phyloP scores from a whole-genome alignment of 2,888 invertebrate species.

The Oxytorus armatus region DNA sequence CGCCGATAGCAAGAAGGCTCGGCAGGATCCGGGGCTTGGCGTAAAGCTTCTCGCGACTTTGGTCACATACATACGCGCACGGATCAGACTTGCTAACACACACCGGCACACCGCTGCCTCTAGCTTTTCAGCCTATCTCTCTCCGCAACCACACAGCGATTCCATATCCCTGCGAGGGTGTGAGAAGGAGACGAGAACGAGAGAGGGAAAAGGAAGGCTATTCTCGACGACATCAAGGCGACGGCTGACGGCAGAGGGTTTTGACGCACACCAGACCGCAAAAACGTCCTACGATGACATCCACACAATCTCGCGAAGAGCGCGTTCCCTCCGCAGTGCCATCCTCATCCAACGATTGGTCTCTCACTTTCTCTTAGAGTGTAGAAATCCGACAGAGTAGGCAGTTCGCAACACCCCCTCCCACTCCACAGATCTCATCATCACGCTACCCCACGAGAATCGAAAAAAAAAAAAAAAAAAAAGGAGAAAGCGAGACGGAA shows the following conservation, averaged over 20 bases:
- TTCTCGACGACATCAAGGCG: constrained; percentile 28
- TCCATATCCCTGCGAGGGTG: constrained; percentile 23
- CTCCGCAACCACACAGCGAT: constrained; percentile 25
- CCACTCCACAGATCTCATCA: constrained; percentile 77
- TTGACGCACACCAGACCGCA: constrained; percentile 67
- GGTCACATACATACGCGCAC: constrained; percentile 30
- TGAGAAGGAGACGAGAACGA: constrained; percentile 9
- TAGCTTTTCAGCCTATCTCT: constrained; percentile 44
- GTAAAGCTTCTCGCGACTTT: constrained; percentile 59
- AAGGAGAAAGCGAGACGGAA: constrained; percentile 40
- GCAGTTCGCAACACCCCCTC: constrained; percentile 58
- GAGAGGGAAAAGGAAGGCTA: not conserved
- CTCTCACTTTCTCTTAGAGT: constrained; percentile 20
- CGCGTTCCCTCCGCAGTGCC: constrained; percentile 4
- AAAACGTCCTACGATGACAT: constrained; percentile 59
- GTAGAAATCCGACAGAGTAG: constrained; percentile 57
- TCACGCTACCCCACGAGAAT: constrained; percentile 69
- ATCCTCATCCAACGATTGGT: constrained; percentile 30
- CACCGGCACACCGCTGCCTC: constrained; percentile 7
- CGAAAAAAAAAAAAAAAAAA: constrained; percentile 60
- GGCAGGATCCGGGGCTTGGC: constrained; percentile 69
- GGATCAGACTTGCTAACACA: constrained; percentile 12
- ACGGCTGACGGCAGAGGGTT: constrained; percentile 61
- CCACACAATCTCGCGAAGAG: constrained; percentile 31
- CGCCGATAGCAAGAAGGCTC: constrained; percentile 54